These are phyloP conservation scores for Drosophila rhopaloa DNA, from an alignment of 1,140 invertebrate species.

Conservation along the genomic window DNA sequence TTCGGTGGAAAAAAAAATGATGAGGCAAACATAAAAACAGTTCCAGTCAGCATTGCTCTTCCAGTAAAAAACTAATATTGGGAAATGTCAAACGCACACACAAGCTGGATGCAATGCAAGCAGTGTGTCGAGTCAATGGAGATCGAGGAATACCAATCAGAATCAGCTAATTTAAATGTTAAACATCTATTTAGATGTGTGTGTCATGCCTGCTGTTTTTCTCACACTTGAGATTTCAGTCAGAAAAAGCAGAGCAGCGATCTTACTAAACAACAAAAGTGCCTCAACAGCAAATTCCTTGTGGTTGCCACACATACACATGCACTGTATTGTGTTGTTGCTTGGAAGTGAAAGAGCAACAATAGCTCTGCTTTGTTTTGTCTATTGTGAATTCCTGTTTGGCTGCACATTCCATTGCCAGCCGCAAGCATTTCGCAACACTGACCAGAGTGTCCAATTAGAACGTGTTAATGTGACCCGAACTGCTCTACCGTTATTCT, in stretches of 20 bases:
- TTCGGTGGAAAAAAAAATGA: constrained; percentile 34
- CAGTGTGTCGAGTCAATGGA: constrained; percentile 26
- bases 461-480: constrained; percentile 59
- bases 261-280: constrained; percentile 52
- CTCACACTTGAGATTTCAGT: constrained; percentile 62
- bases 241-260: constrained; percentile 25
- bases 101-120: constrained; percentile 58
- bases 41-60: constrained; percentile 14
- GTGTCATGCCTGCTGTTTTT: constrained; percentile 35
- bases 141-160: constrained; percentile 46
- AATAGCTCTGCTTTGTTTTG: constrained; percentile 65
- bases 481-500: constrained; percentile 31
- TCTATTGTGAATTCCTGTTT: constrained; percentile 41
- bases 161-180: constrained; percentile 78
- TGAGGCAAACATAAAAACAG: constrained; percentile 32
- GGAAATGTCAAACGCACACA: constrained; percentile 57
- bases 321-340: neutral
- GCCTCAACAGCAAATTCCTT: constrained; percentile 80
- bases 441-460: constrained; percentile 63
- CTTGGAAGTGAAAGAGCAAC: constrained; percentile 37
- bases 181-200: constrained; percentile 34
- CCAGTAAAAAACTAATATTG: constrained; percentile 42
- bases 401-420: constrained; percentile 31
- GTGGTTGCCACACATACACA: constrained; percentile 52
- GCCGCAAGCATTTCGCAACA: constrained; percentile 58